Conservation (phyloP, 2,888 invertebrate genomes). For the Ennomos quercinarius region DNA sequence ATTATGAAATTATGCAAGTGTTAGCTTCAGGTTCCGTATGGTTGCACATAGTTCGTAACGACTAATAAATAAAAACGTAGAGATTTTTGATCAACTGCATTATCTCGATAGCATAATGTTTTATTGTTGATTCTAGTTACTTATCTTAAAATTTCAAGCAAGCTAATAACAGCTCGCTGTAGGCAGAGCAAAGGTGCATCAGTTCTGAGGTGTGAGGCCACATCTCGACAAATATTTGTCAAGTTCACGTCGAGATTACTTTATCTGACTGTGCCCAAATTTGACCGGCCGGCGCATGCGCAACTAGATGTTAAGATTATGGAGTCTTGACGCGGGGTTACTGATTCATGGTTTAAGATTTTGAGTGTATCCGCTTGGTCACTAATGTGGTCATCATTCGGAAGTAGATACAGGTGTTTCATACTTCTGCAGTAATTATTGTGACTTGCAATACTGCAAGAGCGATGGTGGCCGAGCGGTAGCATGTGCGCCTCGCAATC, state of each 20-base stretch:
- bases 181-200: conserved; percentile 35
- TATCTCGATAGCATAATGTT: no score
- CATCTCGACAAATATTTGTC: conserved; percentile 72
- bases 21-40: no score
- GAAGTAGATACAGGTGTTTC: background rate
- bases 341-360: conserved; percentile 29
- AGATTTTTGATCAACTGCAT: no score
- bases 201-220: conserved; percentile 52
- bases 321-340: conserved; percentile 35
- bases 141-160: conserved; percentile 9
- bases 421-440: no score
- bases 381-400: conserved; percentile 10
- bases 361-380: conserved; percentile 21
- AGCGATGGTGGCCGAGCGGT: no score
- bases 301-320: conserved; percentile 44
- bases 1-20: no score
- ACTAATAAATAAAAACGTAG: no score
- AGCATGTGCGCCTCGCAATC: no score
- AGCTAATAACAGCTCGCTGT: conserved; percentile 23
- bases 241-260: conserved; percentile 69
- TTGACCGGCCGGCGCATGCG: conserved; percentile 61
- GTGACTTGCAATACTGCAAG: no score
- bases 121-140: background rate
- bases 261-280: conserved; percentile 71
- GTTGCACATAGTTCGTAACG: no score